Percentiles rank a stretch among this genome's conserved stretches.
These are phyloP conservation scores for Dioctria rufipes DNA, from an alignment of 2,888 invertebrate species.

Conservation along the genomic window DNA sequence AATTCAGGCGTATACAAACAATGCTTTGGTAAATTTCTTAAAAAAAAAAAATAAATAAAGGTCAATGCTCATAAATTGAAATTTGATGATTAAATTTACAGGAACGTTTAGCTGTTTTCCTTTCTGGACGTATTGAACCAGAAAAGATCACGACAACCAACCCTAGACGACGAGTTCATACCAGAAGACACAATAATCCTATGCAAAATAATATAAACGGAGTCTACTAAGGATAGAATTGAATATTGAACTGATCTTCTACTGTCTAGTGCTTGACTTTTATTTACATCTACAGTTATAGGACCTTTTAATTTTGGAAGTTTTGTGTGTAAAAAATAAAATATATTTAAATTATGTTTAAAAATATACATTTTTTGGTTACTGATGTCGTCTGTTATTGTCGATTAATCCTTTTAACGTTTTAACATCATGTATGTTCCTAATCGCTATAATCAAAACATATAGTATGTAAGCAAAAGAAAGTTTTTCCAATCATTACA, in stretches of 20 bases:
- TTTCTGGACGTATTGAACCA: slow-evolving; percentile 79
- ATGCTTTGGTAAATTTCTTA: slow-evolving; percentile 57
- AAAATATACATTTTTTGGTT: too few species aligned
- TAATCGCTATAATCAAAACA: too few species aligned
- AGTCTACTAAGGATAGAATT: slow-evolving; percentile 66
- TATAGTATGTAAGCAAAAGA: too few species aligned
- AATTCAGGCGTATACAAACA: slow-evolving; percentile 57
- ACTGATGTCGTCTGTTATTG: too few species aligned
- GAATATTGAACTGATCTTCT: slow-evolving; percentile 44
- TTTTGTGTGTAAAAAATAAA: not conserved
- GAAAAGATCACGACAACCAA: slow-evolving; percentile 74
- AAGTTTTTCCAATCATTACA: too few species aligned
- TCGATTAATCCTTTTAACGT: too few species aligned
- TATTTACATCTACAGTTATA: slow-evolving; percentile 40
- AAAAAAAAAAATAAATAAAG: not conserved
- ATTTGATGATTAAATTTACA: slow-evolving; percentile 63
- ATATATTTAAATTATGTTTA: not conserved
- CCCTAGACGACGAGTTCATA: slow-evolving; percentile 70
- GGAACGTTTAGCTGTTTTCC: slow-evolving; percentile 78
- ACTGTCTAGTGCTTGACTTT: slow-evolving; percentile 49
- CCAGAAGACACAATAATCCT: slow-evolving; percentile 64
- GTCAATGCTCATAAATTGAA: not conserved
- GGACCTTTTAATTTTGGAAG: not conserved
- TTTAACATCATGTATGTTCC: too few species aligned
- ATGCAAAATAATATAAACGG: slow-evolving; percentile 70